Evolutionary conservation across 2,113 vertebrate genomes (phyloP).

Genomic region (Pterocles burchelli): DNA sequence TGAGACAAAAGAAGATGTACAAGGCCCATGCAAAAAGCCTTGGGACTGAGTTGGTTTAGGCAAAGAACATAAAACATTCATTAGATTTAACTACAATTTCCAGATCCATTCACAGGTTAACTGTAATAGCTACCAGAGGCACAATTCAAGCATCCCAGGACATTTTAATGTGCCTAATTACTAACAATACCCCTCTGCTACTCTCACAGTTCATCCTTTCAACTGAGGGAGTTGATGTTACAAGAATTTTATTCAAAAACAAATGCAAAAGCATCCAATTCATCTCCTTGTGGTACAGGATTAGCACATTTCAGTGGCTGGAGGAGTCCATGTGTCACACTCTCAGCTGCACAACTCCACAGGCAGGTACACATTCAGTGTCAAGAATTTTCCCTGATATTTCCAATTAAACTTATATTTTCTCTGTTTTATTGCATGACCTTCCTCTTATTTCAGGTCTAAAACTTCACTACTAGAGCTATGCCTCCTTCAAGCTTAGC

Average conservation of each 20-base stretch:
- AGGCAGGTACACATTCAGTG: neutral
- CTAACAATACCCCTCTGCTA: constrained; percentile 11
- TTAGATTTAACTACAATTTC: neutral
- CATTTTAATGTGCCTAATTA: neutral
- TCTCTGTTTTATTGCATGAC: neutral
- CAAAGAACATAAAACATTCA: neutral
- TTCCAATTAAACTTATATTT: neutral
- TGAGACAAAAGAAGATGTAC: neutral
- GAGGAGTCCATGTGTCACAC: neutral
- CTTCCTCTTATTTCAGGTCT: neutral
- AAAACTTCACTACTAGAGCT: neutral
- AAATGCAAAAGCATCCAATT: neutral
- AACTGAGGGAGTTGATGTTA: neutral
- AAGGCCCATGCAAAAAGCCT: neutral
- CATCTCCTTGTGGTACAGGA: neutral
- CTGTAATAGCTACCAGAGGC: neutral
- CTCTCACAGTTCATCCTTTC: constrained; percentile 20
- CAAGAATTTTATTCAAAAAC: constrained; percentile 8
- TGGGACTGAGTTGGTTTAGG: neutral
- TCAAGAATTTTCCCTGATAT: neutral
- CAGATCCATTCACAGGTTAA: constrained; percentile 33
- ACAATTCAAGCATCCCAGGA: neutral
- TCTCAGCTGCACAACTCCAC: neutral
- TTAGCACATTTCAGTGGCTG: neutral
- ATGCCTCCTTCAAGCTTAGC: neutral